Conservation (phyloP, 2,888 invertebrate genomes). For the Ypsolopha scabrella region DNA sequence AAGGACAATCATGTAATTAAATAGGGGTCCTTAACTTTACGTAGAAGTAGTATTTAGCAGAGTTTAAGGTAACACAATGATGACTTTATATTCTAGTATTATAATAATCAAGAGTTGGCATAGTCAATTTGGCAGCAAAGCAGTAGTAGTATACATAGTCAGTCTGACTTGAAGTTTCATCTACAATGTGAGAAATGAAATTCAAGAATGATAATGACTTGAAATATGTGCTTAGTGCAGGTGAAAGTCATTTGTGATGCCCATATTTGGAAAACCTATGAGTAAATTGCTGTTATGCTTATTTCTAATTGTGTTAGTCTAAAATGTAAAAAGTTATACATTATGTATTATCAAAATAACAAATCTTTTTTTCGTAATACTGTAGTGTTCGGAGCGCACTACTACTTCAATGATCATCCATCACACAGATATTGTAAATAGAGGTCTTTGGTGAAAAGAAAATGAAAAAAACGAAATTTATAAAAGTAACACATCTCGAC, state of each 20-base stretch:
- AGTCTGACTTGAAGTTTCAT: constrained; percentile 19
- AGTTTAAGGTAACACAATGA: constrained; percentile 33
- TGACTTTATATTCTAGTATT: neutral
- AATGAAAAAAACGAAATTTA: constrained; percentile 5
- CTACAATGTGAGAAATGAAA: constrained; percentile 3
- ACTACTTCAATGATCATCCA: too few relatives aligned
- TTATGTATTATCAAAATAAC: neutral
- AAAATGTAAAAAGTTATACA: neutral
- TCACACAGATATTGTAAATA: too few relatives aligned
- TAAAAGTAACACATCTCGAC: neutral
- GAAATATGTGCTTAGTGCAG: neutral
- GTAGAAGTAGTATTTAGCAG: neutral
- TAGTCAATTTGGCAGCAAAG: constrained; percentile 44
- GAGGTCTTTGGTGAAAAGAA: constrained; percentile 48
- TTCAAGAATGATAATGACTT: too few relatives aligned
- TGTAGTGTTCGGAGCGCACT: too few relatives aligned
- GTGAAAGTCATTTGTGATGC: neutral
- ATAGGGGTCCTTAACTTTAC: neutral
- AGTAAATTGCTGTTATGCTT: neutral
- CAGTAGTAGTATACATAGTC: constrained; percentile 23
- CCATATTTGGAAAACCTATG: neutral
- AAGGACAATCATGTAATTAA: neutral
- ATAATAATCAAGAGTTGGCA: constrained; percentile 27
- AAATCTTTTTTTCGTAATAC: too few relatives aligned
- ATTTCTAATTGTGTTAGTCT: neutral